phyloP scores from a whole-genome alignment of 2,113 vertebrate species.

The Grammomys dolichurus region DNA sequence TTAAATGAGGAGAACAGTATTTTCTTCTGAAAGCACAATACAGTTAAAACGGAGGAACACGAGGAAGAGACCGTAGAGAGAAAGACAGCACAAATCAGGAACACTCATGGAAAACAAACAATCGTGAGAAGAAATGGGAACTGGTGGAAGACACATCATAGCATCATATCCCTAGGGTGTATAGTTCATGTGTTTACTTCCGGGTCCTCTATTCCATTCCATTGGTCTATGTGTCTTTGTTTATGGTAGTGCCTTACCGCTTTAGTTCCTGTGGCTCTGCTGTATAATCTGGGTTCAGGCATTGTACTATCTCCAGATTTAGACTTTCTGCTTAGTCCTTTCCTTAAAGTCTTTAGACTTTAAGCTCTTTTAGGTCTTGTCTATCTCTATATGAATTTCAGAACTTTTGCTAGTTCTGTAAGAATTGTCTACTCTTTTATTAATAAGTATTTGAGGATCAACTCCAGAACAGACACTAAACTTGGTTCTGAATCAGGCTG shows the following conservation, averaged over 20 bases:
- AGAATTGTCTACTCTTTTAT: constrained; percentile 22
- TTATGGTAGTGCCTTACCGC: background rate
- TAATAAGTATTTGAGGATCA: background rate
- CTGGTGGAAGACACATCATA: background rate
- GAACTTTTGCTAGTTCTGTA: background rate
- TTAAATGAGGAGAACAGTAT: background rate
- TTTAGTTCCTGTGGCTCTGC: background rate
- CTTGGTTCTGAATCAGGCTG: background rate
- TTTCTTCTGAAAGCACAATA: constrained; percentile 25
- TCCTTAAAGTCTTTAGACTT: background rate
- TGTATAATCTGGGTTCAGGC: background rate
- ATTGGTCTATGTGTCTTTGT: background rate
- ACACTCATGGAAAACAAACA: background rate
- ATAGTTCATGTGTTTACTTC: too few species aligned
- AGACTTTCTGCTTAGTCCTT: background rate
- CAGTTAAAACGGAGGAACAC: background rate
- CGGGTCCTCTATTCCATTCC: too few species aligned
- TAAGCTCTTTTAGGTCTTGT: background rate
- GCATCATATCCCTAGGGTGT: background rate
- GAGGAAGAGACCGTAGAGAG: background rate
- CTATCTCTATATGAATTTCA: background rate
- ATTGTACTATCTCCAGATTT: background rate
- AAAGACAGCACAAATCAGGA: background rate
- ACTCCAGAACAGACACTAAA: background rate
- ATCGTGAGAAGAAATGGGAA: background rate